phyloP scores from a whole-genome alignment of 1,140 invertebrate genomes.

The Dreissena rostriformis region DNA sequence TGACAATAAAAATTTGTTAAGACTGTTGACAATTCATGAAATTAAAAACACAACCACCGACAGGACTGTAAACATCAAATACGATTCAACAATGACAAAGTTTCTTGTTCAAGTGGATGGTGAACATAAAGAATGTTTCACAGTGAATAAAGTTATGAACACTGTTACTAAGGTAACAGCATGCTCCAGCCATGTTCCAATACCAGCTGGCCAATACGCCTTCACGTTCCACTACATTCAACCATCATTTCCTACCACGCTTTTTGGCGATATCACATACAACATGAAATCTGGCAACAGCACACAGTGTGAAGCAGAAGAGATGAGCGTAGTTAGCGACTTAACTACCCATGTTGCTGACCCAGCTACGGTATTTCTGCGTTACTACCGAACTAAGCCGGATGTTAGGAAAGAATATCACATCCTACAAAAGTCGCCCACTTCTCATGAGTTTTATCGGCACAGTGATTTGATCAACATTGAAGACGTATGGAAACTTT shows the following conservation, averaged over 20 bases:
- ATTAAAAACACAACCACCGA: constrained; percentile 59
- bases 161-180: constrained; percentile 41
- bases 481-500: constrained; percentile 69
- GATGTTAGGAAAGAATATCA: constrained; percentile 49
- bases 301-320: constrained; percentile 14
- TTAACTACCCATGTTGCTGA: constrained; percentile 12
- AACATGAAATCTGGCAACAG: constrained; percentile 59
- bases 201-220: constrained; percentile 45
- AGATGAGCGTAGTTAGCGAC: constrained; percentile 44
- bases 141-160: constrained; percentile 40
- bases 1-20: constrained; percentile 60
- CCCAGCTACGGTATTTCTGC: constrained; percentile 48
- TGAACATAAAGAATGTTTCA: constrained; percentile 62
- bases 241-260: constrained; percentile 61
- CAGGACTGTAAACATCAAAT: constrained; percentile 50
- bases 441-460: constrained; percentile 62
- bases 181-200: neutral
- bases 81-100: constrained; percentile 49
- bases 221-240: constrained; percentile 64
- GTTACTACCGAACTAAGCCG: constrained; percentile 63
- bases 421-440: constrained; percentile 17
- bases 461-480: constrained; percentile 66
- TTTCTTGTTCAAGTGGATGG: constrained; percentile 26
- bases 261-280: constrained; percentile 72
- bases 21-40: constrained; percentile 65